Percentiles rank a stretch among this genome's conserved stretches.
Evolutionary conservation across 2,888 invertebrate genomes (phyloP).

Genomic region (Tupiocoris notatus): DNA sequence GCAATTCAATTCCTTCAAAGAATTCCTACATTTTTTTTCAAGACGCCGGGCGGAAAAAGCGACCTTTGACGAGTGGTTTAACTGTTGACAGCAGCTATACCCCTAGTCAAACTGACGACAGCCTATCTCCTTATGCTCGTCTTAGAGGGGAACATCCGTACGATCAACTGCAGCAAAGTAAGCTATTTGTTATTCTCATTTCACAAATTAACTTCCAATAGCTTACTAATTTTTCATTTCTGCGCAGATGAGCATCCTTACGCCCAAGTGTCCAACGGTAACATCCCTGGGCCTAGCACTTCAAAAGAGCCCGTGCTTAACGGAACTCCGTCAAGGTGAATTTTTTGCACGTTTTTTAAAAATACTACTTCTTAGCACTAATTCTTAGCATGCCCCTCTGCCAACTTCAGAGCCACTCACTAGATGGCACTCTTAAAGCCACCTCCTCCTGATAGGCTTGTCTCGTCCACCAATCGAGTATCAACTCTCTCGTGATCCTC

Average conservation of each 20-base stretch:
- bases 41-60: slow-evolving; percentile 47
- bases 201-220: no score
- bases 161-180: slow-evolving; percentile 66
- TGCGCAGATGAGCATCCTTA: slow-evolving; percentile 53
- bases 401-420: no score
- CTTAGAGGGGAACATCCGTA: slow-evolving; percentile 70
- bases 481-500: no score
- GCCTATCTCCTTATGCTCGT: slow-evolving; percentile 64
- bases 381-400: background rate
- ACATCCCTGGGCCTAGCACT: slow-evolving; percentile 45
- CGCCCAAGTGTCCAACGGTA: slow-evolving; percentile 51
- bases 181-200: no score
- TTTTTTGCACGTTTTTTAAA: background rate
- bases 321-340: slow-evolving; percentile 45
- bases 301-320: slow-evolving; percentile 42
- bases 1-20: background rate
- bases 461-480: no score
- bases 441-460: no score
- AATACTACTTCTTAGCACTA: background rate
- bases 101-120: slow-evolving; percentile 55
- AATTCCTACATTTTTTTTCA: background rate
- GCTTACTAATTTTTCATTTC: no score
- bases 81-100: slow-evolving; percentile 48
- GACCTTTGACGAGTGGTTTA: slow-evolving; percentile 45
- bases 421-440: no score